Base-by-base conservation (phyloP, 2,113 vertebrate genomes). In the Sphaerodactylus townsendi region DNA sequence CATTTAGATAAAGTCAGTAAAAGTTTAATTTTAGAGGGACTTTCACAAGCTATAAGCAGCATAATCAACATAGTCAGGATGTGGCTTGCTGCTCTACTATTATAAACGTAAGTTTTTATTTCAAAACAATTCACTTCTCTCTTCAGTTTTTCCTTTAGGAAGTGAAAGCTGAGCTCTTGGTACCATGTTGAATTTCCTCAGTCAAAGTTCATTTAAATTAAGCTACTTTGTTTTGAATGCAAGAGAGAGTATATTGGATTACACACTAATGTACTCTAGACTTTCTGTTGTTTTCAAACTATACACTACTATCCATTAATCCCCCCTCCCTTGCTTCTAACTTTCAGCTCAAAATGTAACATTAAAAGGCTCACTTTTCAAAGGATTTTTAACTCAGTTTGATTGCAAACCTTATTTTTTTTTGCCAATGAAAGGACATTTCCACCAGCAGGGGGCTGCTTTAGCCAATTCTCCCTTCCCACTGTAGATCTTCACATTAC, bases 51-150 rank as follows among this genome's bases (percentile, higher is more conserved):
- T 95, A 90, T 92, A 92, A 96, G 93, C 93, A 95, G 88, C 76
- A 77, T 10, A 48, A 92, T 85, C 23, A 85, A 89, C 92, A 88
- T 78, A 93, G 92, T 94, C 96, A 96, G 96, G 96, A 96, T 97
- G 96, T 96, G 96, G 95, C 93, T 88, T 79, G 89, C 82, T 93
- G 85, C 94, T 92, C 69, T 88, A 91, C 93, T 92, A 88, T 94
- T 95, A 95, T 94, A 95, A 96, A 95, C 95, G 94, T 95, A 94
- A 94, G 93, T 96, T 95, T 62, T 96, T 97, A 95, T 96, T 96
- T 95, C 93, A 94, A 93, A 95, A 94, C 93, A 93, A 94, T 95
- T 96, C 92, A 90, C 95, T 95, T 96, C 96, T 96, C 93, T 94
- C 90, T 96, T 96, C 94, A 93, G 88, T 90, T 95, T 96, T 92